Conservation (phyloP, 2,113 vertebrate species). For the Hipposideros armiger region DNA sequence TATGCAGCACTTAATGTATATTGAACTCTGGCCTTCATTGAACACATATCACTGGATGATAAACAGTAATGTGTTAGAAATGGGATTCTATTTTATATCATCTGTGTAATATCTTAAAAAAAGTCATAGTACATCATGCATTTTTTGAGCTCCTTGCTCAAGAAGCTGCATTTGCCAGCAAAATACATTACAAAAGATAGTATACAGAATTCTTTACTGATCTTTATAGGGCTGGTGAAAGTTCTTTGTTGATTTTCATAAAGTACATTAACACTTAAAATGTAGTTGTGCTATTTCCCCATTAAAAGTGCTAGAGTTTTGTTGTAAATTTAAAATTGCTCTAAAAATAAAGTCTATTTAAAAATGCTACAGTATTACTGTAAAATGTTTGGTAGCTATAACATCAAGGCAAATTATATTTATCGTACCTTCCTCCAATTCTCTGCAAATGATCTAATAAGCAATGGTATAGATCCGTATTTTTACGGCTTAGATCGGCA, state of each 20-base stretch:
- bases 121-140: background rate
- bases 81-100: background rate
- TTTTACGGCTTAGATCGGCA: constrained; percentile 96
- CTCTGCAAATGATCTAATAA: constrained; percentile 94
- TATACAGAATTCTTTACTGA: constrained; percentile 21
- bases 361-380: background rate
- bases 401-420: constrained; percentile 67
- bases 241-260: constrained; percentile 16
- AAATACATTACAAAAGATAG: constrained; percentile 8
- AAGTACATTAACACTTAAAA: constrained; percentile 21
- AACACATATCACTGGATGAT: background rate
- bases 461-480: constrained; percentile 92
- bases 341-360: background rate
- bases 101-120: constrained; percentile 50
- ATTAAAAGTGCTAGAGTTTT: constrained; percentile 43
- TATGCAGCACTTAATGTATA: background rate
- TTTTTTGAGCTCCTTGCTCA: constrained; percentile 35
- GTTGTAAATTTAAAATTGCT: background rate
- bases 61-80: background rate
- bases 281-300: background rate
- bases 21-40: constrained; percentile 3
- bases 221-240: background rate
- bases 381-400: constrained; percentile 54
- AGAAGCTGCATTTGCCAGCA: constrained; percentile 9
- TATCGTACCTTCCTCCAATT: constrained; percentile 92